These are phyloP conservation scores for Scaptomyza polygonia DNA, from an alignment of 2,888 invertebrate species.

Conservation along the genomic window DNA sequence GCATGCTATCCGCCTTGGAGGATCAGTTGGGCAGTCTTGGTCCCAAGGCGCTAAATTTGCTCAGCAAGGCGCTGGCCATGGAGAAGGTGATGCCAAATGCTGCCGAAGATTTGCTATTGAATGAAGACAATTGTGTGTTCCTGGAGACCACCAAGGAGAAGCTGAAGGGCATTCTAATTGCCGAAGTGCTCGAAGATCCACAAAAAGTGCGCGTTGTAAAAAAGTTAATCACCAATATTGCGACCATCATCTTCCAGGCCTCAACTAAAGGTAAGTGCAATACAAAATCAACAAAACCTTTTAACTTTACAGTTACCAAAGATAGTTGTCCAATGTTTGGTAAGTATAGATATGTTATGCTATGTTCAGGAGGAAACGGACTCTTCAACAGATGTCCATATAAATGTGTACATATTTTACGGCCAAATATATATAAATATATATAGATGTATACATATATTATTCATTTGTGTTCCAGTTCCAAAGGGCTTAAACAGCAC, in stretches of 20 bases:
- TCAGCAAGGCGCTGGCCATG: conserved; percentile 91
- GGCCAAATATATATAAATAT: no score
- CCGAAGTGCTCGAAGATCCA: conserved; percentile 86
- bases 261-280: conserved; percentile 84
- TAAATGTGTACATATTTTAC: neutral
- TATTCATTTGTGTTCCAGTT: conserved; percentile 9
- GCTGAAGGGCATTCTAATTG: conserved; percentile 90
- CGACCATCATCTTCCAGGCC: conserved; percentile 89
- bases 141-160: conserved; percentile 95
- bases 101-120: conserved; percentile 89
- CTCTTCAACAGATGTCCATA: conserved; percentile 1
- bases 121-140: conserved; percentile 90
- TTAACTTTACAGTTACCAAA: conserved; percentile 25
- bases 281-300: conserved; percentile 4
- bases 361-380: neutral
- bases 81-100: conserved; percentile 90
- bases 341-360: conserved; percentile 26
- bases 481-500: no score
- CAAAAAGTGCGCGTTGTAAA: conserved; percentile 89
- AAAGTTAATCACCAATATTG: conserved; percentile 90
- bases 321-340: neutral
- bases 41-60: conserved; percentile 90
- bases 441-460: conserved; percentile 11
- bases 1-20: conserved; percentile 92
- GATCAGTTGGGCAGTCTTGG: conserved; percentile 93